Evolutionary conservation across 2,113 vertebrate species (phyloP), one percentile per base, ranked within the genome.

Genomic region (Perca flavescens): DNA sequence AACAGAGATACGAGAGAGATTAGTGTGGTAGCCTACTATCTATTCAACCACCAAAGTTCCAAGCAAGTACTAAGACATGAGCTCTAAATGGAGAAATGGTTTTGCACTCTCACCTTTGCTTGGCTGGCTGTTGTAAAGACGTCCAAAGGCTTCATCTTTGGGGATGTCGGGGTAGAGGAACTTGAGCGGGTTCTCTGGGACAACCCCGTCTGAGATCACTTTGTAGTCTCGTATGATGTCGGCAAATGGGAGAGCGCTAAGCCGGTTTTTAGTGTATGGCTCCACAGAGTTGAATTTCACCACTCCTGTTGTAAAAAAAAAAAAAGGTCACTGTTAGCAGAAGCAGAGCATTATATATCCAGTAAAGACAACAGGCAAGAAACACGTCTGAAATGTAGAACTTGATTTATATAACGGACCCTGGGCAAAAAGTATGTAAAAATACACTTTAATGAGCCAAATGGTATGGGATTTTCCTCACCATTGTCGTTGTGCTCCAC

Each of bases 191-290:
- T 98, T 99, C 92, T 98, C 97, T 0, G 97, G 96, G 53, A 98
- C 95, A 1, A 97, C 97, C 54, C 98, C 97, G 2, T 97, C 96
- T 80, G 97, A 96, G 65, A 99, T 98, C 3, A 99, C 97, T 90
- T 99, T 99, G 94, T 99, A 99, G 86, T 99, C 97, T 0, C 97
- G 95, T 68, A 99, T 96, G 65, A 99, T 99, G 91, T 99, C 97
- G 0, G 97, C 96, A 2, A 99, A 97, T 0, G 97, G 97, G 77
- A 99, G 94, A 2, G 98, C 97, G 1, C 93, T 96, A 9, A 99
- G 94, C 0, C 97, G 95, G 63, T 93, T 97, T 92, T 99, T 99
- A 72, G 97, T 99, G 84, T 99, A 99, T 6, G 98, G 97, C 15
- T 99, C 98, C 86, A 99, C 97, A 0, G 98, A 99, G 86, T 97